These are phyloP conservation scores for Puffinus mauretanicus DNA, from an alignment of 2,113 vertebrate species.

Conservation along the genomic window DNA sequence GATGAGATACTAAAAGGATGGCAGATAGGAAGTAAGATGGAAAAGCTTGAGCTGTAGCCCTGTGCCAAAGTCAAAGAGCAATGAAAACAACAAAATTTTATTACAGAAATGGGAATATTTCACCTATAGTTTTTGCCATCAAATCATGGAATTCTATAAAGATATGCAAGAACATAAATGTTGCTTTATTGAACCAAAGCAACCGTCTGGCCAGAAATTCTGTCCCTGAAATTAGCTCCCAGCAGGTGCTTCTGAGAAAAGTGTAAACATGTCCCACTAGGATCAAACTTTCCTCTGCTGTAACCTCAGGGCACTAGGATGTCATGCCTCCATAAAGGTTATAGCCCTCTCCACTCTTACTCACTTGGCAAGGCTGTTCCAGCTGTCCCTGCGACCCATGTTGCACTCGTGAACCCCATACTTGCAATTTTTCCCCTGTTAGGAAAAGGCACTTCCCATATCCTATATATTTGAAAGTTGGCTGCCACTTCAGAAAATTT, in stretches of 20 bases:
- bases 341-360: background rate
- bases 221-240: background rate
- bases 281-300: background rate
- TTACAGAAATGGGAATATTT: background rate
- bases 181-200: background rate
- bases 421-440: background rate
- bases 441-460: background rate
- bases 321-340: background rate
- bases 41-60: background rate
- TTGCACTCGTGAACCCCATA: background rate
- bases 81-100: background rate
- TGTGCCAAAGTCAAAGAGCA: background rate
- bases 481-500: background rate
- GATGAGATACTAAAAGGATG: background rate
- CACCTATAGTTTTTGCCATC: background rate
- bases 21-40: background rate
- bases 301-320: background rate
- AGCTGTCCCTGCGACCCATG: background rate
- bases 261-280: background rate
- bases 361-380: fast-evolving
- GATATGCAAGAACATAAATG: background rate
- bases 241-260: background rate
- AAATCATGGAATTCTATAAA: background rate
- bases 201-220: background rate
- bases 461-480: background rate